A percentile compares a stretch with the other conserved stretches of the same genome.
Evolutionary conservation across 2,113 vertebrate species (phyloP).

Genomic region (Lamprologus ornatipinnis): DNA sequence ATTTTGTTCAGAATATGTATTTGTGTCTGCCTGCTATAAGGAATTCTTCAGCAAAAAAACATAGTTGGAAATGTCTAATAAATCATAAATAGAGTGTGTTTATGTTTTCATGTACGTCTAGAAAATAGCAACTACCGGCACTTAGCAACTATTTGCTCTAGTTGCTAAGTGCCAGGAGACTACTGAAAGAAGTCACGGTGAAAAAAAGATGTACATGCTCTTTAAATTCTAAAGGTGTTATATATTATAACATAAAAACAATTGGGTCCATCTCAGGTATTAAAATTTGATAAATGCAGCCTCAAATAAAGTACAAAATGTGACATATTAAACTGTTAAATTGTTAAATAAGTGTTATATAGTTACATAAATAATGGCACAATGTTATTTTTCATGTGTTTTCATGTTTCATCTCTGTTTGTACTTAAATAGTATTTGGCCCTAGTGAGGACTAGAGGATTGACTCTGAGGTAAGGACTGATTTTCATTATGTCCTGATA

Average conservation of each 20-base stretch:
- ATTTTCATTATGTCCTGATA: neutral
- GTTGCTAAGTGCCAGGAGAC: neutral
- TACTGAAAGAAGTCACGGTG: neutral
- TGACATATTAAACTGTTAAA: neutral
- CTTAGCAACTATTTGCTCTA: neutral
- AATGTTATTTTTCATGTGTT: neutral
- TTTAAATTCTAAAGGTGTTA: neutral
- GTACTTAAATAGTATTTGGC: neutral
- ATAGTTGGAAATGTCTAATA: neutral
- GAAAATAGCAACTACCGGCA: neutral
- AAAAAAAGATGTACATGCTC: neutral
- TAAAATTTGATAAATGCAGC: neutral
- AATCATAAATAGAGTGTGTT: neutral
- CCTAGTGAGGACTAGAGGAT: rapidly evolving
- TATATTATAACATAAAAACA: neutral
- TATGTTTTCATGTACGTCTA: neutral
- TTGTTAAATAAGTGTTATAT: neutral
- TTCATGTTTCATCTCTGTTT: neutral
- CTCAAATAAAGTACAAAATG: neutral
- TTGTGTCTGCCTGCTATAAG: neutral
- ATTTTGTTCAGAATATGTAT: neutral
- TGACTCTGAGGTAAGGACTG: neutral
- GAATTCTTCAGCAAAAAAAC: neutral
- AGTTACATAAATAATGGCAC: neutral
- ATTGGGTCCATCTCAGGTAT: neutral